These are phyloP conservation scores for Masnerella sp. DNA, from an alignment of 2,888 invertebrate species.

Conservation along the genomic window DNA sequence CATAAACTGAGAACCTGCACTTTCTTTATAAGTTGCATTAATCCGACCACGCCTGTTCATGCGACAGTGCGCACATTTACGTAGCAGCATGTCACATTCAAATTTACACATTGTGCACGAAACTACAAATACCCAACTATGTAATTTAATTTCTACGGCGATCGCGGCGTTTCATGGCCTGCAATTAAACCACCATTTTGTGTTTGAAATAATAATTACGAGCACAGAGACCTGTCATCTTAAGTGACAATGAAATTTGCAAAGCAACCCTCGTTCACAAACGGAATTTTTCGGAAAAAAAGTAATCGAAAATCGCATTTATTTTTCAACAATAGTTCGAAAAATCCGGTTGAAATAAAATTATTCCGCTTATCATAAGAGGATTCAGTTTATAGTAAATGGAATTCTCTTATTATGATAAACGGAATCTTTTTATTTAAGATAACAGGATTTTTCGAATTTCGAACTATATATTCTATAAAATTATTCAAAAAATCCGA, in stretches of 20 bases:
- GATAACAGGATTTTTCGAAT: no score
- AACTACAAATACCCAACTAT: constrained; percentile 17
- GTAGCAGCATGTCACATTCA: constrained; percentile 26
- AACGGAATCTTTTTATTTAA: no score
- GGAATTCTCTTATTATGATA: no score
- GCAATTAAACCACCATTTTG: constrained; percentile 13
- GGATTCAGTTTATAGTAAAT: no score
- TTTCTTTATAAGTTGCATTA: constrained; percentile 69
- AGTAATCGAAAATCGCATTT: no score
- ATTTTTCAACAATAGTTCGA: no score
- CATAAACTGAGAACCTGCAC: constrained; percentile 46
- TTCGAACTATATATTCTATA: no score
- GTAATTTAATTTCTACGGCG: constrained; percentile 19
- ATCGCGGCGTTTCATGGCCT: neutral
- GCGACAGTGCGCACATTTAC: constrained; percentile 61
- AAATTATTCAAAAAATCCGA: no score
- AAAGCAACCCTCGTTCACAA: no score
- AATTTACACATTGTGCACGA: constrained; percentile 32
- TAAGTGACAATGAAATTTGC: constrained; percentile 1
- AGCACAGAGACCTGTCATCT: neutral
- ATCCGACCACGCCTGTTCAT: constrained; percentile 71
- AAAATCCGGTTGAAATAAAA: no score
- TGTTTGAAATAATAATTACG: constrained; percentile 11
- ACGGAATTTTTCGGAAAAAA: no score
- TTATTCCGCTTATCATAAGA: no score